Percentiles rank a stretch among this genome's conserved stretches.
Conservation (phyloP, 2,113 vertebrate genomes). For the Ochotona curzoniae region DNA sequence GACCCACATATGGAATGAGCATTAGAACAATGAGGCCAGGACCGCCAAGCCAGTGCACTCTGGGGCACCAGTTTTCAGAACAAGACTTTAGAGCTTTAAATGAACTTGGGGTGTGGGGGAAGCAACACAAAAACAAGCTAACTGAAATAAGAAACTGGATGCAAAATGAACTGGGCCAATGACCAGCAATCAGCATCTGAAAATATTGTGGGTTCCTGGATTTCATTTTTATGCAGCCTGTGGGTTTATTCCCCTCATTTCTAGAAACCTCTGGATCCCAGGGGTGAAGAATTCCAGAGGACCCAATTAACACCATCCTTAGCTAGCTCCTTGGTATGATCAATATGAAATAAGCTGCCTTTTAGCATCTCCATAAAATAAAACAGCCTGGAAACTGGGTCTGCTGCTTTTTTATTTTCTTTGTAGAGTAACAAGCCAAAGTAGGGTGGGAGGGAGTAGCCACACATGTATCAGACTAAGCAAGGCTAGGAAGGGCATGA, state of each 20-base stretch:
- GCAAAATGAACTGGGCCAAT: slow-evolving; percentile 66
- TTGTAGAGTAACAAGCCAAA: slow-evolving; percentile 38
- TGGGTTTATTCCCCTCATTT: slow-evolving; percentile 70
- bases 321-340: slow-evolving; percentile 83
- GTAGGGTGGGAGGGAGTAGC: accelerated
- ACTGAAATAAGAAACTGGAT: slow-evolving; percentile 25
- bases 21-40: slow-evolving; percentile 88
- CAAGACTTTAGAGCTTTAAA: slow-evolving; percentile 80
- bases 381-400: slow-evolving; percentile 76
- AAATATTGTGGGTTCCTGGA: slow-evolving; percentile 33
- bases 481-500: background rate
- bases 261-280: slow-evolving; percentile 81
- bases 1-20: slow-evolving; percentile 91
- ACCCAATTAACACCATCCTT: slow-evolving; percentile 89
- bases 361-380: slow-evolving; percentile 83
- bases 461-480: background rate
- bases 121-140: slow-evolving; percentile 78
- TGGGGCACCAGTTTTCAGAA: slow-evolving; percentile 86
- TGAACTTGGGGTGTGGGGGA: slow-evolving; percentile 59
- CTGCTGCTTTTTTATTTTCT: slow-evolving; percentile 49
- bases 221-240: slow-evolving; percentile 79
- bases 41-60: slow-evolving; percentile 84
- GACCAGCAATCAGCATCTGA: slow-evolving; percentile 48
- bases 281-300: slow-evolving; percentile 86
- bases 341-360: slow-evolving; percentile 86